Evolutionary conservation across 2,113 vertebrate species (phyloP).

Genomic region (Nycticebus coucang): DNA sequence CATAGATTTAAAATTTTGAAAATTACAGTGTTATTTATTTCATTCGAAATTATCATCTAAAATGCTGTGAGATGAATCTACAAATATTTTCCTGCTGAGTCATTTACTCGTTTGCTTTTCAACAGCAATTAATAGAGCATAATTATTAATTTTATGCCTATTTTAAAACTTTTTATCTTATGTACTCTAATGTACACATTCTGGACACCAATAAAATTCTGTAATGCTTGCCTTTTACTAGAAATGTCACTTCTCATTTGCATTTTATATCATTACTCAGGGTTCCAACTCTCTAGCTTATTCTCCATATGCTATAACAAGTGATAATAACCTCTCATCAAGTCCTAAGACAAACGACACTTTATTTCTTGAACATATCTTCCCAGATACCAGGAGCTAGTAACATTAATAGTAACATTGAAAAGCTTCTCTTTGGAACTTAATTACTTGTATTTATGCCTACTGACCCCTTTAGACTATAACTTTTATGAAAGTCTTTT

Average conservation of each 20-base stretch:
- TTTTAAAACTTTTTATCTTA: not conserved
- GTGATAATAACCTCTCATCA: not conserved
- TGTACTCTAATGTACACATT: not conserved
- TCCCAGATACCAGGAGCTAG: not conserved
- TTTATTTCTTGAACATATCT: not conserved
- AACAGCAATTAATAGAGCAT: not conserved
- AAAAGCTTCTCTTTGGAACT: not conserved
- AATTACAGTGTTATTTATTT: not conserved
- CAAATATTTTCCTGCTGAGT: not conserved
- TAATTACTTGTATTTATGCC: not conserved
- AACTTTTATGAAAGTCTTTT: not conserved
- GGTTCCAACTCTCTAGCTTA: not conserved
- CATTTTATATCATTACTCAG: not conserved
- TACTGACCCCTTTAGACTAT: not conserved
- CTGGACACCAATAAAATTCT: not conserved
- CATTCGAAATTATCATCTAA: not conserved
- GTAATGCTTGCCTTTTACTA: not conserved
- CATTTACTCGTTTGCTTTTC: not conserved
- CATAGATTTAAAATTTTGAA: not conserved
- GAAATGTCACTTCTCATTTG: constrained; percentile 6
- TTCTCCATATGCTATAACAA: not conserved
- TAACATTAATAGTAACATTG: not conserved
- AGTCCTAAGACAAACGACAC: not conserved
- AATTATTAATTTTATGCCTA: not conserved
- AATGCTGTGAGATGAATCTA: not conserved